These are phyloP conservation scores for Entelurus aequoreus DNA, from an alignment of 2,113 vertebrate species.

Conservation along the genomic window DNA sequence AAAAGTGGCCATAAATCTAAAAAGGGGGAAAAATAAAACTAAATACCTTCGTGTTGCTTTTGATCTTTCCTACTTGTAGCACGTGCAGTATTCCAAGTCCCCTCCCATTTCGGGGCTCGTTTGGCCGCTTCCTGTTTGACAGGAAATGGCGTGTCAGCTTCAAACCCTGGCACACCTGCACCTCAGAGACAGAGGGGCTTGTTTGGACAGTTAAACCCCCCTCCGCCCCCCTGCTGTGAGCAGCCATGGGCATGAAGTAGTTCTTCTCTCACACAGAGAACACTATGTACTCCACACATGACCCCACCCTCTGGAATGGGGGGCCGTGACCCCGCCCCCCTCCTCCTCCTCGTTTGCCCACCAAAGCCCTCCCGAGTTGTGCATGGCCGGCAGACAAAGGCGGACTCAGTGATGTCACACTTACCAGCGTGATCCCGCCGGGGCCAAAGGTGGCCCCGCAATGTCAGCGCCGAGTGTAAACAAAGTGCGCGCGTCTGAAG, in stretches of 20 bases:
- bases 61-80: neutral
- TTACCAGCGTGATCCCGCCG: slow-evolving; percentile 10
- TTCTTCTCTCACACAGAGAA: slow-evolving; percentile 34
- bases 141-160: no score
- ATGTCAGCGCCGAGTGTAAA: slow-evolving; percentile 42
- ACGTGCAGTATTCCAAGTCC: slow-evolving; percentile 45
- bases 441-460: slow-evolving; percentile 10
- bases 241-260: slow-evolving; percentile 2
- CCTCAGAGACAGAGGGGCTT: slow-evolving; percentile 41
- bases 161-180: slow-evolving; percentile 46
- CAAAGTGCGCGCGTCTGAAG: slow-evolving; percentile 22
- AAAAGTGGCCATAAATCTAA: neutral
- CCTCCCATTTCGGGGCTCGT: no score
- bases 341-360: slow-evolving; percentile 18
- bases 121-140: no score
- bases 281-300: slow-evolving; percentile 45
- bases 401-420: slow-evolving; percentile 44
- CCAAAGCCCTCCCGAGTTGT: slow-evolving; percentile 27
- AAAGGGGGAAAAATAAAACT: neutral
- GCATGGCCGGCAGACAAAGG: slow-evolving; percentile 27
- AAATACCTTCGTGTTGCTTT: neutral
- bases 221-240: slow-evolving; percentile 28
- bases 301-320: slow-evolving; percentile 25
- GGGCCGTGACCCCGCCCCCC: slow-evolving; percentile 9
- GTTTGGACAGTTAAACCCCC: slow-evolving; percentile 43